Conservation (phyloP, 2,888 invertebrate species). For the Spicauda simplicius region DNA sequence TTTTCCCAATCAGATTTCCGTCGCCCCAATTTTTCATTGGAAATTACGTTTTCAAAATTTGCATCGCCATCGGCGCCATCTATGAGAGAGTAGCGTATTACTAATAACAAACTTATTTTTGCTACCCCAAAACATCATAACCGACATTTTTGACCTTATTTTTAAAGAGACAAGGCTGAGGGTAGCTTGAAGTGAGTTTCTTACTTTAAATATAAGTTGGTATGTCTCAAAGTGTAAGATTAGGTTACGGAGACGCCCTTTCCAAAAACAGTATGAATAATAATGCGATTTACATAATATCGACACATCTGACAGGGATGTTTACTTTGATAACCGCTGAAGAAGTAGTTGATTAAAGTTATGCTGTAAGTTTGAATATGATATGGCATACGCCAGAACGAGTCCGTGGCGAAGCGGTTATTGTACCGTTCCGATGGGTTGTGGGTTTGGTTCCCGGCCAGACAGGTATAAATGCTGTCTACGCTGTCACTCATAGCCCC, state of each 20-base stretch:
- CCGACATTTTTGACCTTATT: conserved; percentile 23
- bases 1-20: conserved; percentile 77
- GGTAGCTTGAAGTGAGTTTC: conserved; percentile 13
- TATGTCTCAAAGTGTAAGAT: conserved; percentile 62
- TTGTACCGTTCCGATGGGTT: no score
- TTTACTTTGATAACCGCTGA: conserved; percentile 73
- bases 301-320: conserved; percentile 70
- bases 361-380: no score
- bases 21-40: conserved; percentile 76
- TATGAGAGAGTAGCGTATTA: conserved; percentile 62
- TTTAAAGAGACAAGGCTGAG: conserved; percentile 41
- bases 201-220: conserved; percentile 52
- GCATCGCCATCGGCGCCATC: conserved; percentile 80
- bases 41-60: conserved; percentile 80
- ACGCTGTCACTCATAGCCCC: no score
- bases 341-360: conserved; percentile 54
- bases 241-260: conserved; percentile 74
- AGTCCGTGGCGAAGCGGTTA: no score
- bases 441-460: no score
- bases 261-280: conserved; percentile 83
- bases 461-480: no score
- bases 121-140: no score
- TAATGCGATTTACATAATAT: conserved; percentile 82
- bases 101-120: conserved; percentile 49
- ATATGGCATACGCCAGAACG: no score